Evolutionary conservation across 2,888 invertebrate genomes (phyloP), one percentile per base, ranked within the genome.

Genomic region (Zelleria hepariella): DNA sequence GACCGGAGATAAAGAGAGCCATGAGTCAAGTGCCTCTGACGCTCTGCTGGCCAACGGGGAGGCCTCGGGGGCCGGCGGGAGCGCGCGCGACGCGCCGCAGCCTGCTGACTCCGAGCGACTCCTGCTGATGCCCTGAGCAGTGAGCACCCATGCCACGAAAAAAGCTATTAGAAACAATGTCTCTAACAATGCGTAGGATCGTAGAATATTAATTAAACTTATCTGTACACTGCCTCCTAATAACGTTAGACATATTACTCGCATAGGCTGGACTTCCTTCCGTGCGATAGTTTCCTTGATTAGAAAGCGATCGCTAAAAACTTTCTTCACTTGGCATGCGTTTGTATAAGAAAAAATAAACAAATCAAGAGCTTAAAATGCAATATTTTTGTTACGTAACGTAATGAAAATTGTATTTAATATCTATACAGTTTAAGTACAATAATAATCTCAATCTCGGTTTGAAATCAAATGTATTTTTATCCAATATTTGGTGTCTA

Each of bases 21-120:
- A 64, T 32, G 74, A 67, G 47, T 65, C 64, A 2, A 62, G 62
- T 32, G 66, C 67, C 7, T 65, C 67, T 8, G 76, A 74, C 55
- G 68, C 73, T 1, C 64, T 78, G 32, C 65, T 78, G n/a, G 71
- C 72, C 5, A 78, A 78, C 63, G 74, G 69, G 8, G 64, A 60
- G 26, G 63, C 69, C 23, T 58, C 66, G 3, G 63, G 65, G n/a
- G 58, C 58, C 56, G 27, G 32, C 60, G 15, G 59, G 20, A n/a
- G 15, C 42, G 59, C 61, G 54, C 59, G 58, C 49, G 62, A 54
- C 20, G 64, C 20, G 61, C 67, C 25, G 23, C 49, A 7, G 49
- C n/a, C 20, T 8, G 10, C 32, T 32, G n/a, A n/a, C n/a, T 8
- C 10, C 32, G 32, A 32, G 32, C 32, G 10, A 32, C 10, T 32